Percentiles rank a stretch among this genome's conserved stretches.
These are phyloP conservation scores for Sinella curviseta DNA, from an alignment of 1,140 invertebrate species.

Conservation along the genomic window DNA sequence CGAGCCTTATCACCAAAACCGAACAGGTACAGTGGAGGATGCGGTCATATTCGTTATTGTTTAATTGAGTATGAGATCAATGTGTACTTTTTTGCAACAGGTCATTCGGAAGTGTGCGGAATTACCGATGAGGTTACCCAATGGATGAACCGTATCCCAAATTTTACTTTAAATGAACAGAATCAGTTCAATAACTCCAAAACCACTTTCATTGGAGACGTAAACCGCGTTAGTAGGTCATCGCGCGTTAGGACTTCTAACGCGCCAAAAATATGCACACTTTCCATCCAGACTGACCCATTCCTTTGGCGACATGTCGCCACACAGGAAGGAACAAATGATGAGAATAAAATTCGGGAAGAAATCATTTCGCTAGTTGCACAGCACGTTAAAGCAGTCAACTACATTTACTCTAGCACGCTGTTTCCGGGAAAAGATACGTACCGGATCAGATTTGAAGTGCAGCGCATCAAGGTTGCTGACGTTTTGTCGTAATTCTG, in stretches of 20 bases:
- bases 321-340: slow-evolving; percentile 57
- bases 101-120: slow-evolving; percentile 80
- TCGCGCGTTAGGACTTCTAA: slow-evolving; percentile 67
- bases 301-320: slow-evolving; percentile 91
- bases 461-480: slow-evolving; percentile 88
- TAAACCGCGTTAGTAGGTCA: slow-evolving; percentile 57
- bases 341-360: slow-evolving; percentile 81
- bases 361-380: slow-evolving; percentile 96
- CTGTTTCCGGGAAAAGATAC: slow-evolving; percentile 77
- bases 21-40: slow-evolving; percentile 65
- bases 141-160: slow-evolving; percentile 90
- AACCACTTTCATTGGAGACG: slow-evolving; percentile 9
- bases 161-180: slow-evolving; percentile 75
- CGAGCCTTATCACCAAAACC: slow-evolving; percentile 75
- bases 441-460: slow-evolving; percentile 93
- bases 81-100: slow-evolving; percentile 54
- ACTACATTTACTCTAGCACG: slow-evolving; percentile 94
- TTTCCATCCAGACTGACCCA: slow-evolving; percentile 97
- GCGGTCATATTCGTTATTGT: neutral
- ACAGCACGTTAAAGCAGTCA: slow-evolving; percentile 96
- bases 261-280: slow-evolving; percentile 79
- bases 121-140: slow-evolving; percentile 79
- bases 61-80: slow-evolving; percentile 12
- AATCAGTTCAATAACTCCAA: no score
- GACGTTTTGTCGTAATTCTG: no score